Percentiles rank a stretch among this genome's conserved stretches.
phyloP scores from a whole-genome alignment of 2,797 vertebrate genomes.

The Gastrophryne carolinensis region DNA sequence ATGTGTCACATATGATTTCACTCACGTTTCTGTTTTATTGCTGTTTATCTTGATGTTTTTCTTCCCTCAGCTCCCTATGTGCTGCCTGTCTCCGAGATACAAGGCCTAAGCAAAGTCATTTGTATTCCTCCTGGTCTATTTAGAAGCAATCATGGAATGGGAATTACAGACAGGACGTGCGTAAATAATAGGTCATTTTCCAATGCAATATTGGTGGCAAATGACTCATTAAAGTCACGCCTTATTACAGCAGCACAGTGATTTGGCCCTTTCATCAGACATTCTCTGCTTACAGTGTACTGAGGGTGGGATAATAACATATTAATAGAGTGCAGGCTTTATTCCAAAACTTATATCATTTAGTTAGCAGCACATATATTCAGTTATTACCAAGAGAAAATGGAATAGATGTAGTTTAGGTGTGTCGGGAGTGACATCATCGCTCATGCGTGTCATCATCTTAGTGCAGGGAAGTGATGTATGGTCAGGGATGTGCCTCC shows the following conservation, averaged over 20 bases:
- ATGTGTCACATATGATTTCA: slow-evolving; percentile 5
- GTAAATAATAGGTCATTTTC: slow-evolving; percentile 43
- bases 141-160: slow-evolving; percentile 34
- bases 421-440: background rate
- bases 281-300: slow-evolving; percentile 14
- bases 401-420: background rate
- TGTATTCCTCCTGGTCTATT: slow-evolving; percentile 29
- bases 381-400: background rate
- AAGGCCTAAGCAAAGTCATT: slow-evolving; percentile 30
- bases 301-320: background rate
- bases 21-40: slow-evolving; percentile 24
- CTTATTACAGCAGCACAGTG: slow-evolving; percentile 42
- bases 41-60: slow-evolving; percentile 24
- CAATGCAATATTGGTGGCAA: slow-evolving; percentile 42
- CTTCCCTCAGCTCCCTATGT: slow-evolving; percentile 8
- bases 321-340: background rate
- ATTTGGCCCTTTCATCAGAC: slow-evolving; percentile 35
- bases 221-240: slow-evolving; percentile 40
- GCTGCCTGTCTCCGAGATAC: slow-evolving; percentile 21
- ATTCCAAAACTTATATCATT: background rate
- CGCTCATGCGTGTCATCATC: background rate
- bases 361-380: background rate
- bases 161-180: slow-evolving; percentile 10
- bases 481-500: background rate
- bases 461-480: background rate